Conservation (phyloP, 2,888 invertebrate species). For the Lypha dubia region DNA sequence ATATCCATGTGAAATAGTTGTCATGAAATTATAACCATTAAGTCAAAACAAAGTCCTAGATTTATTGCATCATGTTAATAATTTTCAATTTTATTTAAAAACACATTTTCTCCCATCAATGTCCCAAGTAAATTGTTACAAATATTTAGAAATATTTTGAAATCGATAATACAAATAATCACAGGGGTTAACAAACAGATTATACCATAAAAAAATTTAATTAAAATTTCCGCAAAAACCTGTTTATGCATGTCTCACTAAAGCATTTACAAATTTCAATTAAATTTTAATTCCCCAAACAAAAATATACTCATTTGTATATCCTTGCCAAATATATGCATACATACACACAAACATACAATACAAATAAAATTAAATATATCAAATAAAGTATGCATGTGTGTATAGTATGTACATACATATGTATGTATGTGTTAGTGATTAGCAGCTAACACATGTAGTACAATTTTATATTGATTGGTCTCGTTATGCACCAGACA, state of each 20-base stretch:
- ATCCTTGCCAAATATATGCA: background rate
- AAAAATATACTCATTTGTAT: background rate
- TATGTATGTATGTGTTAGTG: slow-evolving; percentile 5
- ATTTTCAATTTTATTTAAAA: background rate
- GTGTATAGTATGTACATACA: background rate
- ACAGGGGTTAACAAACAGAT: slow-evolving; percentile 15
- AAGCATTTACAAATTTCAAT: slow-evolving; percentile 15
- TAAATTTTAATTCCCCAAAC: slow-evolving; percentile 23
- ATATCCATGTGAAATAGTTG: too few species aligned
- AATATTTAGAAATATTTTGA: background rate
- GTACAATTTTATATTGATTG: background rate
- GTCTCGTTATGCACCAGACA: background rate
- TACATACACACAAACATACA: too few species aligned
- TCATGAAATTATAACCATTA: background rate
- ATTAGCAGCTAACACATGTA: background rate
- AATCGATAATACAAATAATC: slow-evolving; percentile 26
- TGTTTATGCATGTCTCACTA: slow-evolving; percentile 28
- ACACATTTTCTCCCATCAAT: background rate
- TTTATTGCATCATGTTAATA: background rate
- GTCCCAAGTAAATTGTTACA: background rate
- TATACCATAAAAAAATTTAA: slow-evolving; percentile 15
- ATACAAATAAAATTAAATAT: background rate
- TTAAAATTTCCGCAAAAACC: slow-evolving; percentile 10
- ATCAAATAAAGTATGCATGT: background rate
- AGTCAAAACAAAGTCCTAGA: background rate